Evolutionary conservation across 1,140 invertebrate genomes (phyloP).

Genomic region (Bacillus rossius): DNA sequence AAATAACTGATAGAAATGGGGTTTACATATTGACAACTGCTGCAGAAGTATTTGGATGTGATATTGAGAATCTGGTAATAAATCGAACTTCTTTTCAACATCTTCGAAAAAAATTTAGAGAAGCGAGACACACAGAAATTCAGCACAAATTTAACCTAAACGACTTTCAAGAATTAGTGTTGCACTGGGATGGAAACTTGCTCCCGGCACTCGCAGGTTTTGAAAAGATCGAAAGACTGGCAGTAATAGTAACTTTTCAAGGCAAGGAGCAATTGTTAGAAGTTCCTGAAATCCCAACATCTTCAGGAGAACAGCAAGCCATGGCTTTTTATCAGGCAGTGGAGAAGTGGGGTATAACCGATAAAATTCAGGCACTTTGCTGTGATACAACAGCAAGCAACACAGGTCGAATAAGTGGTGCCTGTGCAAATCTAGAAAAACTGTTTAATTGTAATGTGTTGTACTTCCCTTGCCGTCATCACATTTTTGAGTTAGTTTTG

Average conservation of each 20-base stretch:
- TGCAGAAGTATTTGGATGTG: neutral
- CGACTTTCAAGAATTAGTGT: constrained; percentile 7
- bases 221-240: constrained; percentile 12
- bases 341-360: constrained; percentile 20
- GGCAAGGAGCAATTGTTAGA: constrained; percentile 10
- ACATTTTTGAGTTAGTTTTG: constrained; percentile 21
- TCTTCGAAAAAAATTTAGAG: neutral
- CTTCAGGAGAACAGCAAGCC: constrained; percentile 11
- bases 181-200: constrained; percentile 10
- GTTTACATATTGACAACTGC: too few relatives aligned
- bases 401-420: constrained; percentile 21
- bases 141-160: constrained; percentile 10
- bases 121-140: neutral
- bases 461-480: constrained; percentile 20
- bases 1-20: too few relatives aligned
- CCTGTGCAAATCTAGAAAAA: constrained; percentile 8
- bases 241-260: constrained; percentile 12
- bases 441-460: constrained; percentile 5
- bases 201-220: too few relatives aligned
- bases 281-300: constrained; percentile 13
- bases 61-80: constrained; percentile 5
- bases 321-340: constrained; percentile 10
- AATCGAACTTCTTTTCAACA: neutral
- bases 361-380: constrained; percentile 21
- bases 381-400: constrained; percentile 30